phyloP scores from a whole-genome alignment of 2,113 vertebrate genomes.

The Piaya cayana region DNA sequence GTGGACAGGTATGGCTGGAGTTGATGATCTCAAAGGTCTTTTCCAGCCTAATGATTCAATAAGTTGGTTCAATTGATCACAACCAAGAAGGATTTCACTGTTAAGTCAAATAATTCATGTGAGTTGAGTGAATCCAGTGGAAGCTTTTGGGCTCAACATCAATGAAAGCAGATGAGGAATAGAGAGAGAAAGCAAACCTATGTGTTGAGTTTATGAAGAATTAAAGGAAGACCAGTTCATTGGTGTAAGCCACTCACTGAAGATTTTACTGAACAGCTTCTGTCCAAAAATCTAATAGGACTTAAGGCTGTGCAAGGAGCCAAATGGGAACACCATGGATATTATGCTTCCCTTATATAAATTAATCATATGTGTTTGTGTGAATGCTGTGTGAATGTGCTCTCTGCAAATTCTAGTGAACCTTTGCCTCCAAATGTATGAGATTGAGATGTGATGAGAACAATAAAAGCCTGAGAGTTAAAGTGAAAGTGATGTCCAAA shows the following conservation, averaged over 20 bases:
- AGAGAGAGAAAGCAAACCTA: background rate
- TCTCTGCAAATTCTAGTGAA: background rate
- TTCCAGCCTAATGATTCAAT: too few relatives aligned
- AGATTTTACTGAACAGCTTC: background rate
- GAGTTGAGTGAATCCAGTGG: background rate
- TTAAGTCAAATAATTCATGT: background rate
- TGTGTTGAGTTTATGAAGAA: background rate
- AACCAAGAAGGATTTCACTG: background rate
- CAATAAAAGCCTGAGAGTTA: background rate
- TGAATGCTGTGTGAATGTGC: background rate
- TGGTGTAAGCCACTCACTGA: background rate
- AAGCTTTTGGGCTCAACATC: background rate
- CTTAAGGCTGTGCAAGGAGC: background rate
- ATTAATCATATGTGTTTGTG: rapidly evolving
- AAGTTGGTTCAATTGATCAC: background rate
- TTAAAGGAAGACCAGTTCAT: background rate
- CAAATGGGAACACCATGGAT: background rate
- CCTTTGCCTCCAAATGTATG: background rate
- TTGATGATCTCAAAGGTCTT: too few relatives aligned
- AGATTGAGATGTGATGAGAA: background rate
- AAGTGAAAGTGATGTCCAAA: background rate
- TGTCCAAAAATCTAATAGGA: background rate
- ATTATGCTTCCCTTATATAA: background rate
- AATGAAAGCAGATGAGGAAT: background rate
- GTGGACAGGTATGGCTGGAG: too few relatives aligned